Evolutionary conservation across 2,113 vertebrate species (phyloP).

Genomic region (Amphiprion ocellaris): DNA sequence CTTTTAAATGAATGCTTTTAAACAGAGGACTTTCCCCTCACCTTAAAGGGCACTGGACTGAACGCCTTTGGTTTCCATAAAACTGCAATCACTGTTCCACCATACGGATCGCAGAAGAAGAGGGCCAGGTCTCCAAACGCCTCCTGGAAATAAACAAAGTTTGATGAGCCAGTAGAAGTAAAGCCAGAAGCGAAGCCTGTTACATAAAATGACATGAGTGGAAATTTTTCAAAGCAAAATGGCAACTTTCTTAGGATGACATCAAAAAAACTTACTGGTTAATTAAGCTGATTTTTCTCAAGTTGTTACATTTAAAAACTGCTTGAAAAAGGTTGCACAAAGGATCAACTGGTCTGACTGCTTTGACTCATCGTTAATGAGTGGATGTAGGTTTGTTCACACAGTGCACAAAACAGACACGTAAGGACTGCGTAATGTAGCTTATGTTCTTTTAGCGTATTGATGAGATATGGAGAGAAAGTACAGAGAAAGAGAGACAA

Average conservation of each 20-base stretch:
- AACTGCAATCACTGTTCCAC: slow-evolving; percentile 92
- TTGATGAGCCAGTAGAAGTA: not conserved
- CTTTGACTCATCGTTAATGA: no score
- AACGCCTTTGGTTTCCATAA: slow-evolving; percentile 96
- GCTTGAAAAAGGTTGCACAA: no score
- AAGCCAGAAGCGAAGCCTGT: not conserved
- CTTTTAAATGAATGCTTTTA: not conserved
- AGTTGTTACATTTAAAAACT: no score
- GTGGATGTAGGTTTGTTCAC: not conserved
- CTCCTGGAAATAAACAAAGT: slow-evolving; percentile 79
- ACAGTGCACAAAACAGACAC: not conserved
- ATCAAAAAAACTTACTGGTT: no score
- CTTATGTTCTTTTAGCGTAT: no score
- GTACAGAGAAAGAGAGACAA: no score
- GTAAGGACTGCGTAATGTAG: no score
- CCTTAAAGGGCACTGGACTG: slow-evolving; percentile 91
- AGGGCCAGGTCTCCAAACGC: slow-evolving; percentile 91
- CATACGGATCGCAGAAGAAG: slow-evolving; percentile 94
- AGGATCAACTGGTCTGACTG: no score
- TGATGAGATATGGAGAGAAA: no score
- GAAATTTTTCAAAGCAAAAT: not conserved
- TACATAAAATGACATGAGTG: not conserved
- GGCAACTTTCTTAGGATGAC: not conserved
- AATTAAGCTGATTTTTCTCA: no score
- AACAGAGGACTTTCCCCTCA: slow-evolving; percentile 51